A percentile compares a stretch with the other conserved stretches of the same genome.
phyloP scores from a whole-genome alignment of 2,113 vertebrate species.

The Gadus chalcogrammus region DNA sequence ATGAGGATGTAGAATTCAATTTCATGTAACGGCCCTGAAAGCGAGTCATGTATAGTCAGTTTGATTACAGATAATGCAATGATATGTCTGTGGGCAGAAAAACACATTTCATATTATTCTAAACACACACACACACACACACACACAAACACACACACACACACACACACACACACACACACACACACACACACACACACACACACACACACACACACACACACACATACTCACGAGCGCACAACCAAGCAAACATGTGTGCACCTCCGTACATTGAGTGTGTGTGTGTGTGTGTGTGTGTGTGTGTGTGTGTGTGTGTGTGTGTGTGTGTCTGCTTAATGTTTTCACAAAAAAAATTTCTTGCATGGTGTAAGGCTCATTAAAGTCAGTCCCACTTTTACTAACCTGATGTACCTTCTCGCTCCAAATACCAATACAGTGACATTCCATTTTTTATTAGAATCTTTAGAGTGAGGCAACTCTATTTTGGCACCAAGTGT shows the following conservation, averaged over 20 bases:
- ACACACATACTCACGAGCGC: neutral
- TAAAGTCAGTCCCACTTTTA: too few species aligned
- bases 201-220: neutral
- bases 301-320: too few species aligned
- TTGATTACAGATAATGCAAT: conserved; percentile 64
- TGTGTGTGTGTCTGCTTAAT: too few species aligned
- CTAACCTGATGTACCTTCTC: too few species aligned
- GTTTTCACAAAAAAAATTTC: too few species aligned
- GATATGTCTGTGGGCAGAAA: conserved; percentile 42
- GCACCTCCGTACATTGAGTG: too few species aligned
- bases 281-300: too few species aligned
- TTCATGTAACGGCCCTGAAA: conserved; percentile 54
- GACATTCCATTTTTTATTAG: too few species aligned
- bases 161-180: neutral
- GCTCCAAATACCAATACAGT: too few species aligned
- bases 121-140: conserved; percentile 24
- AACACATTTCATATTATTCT: conserved; percentile 2
- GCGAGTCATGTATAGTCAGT: conserved; percentile 49
- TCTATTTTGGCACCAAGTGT: too few species aligned
- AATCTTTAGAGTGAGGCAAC: too few species aligned
- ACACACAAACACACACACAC: conserved; percentile 3
- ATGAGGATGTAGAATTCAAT: conserved; percentile 57
- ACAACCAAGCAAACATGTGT: conserved; percentile 27
- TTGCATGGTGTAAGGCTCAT: too few species aligned
- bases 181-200: neutral